These are phyloP conservation scores for Luperina testacea DNA, from an alignment of 2,888 invertebrate genomes.

Conservation along the genomic window DNA sequence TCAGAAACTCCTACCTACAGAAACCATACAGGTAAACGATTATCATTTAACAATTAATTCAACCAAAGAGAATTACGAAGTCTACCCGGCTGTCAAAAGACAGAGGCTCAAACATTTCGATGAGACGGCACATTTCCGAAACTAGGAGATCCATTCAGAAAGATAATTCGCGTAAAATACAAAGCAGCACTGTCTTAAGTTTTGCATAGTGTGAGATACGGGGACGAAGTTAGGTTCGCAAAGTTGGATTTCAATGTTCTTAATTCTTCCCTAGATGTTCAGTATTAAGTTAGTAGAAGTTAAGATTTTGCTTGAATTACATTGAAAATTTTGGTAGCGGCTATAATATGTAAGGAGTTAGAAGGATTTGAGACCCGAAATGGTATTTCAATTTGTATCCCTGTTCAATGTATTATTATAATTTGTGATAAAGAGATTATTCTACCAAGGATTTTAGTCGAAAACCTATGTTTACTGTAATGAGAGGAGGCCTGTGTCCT, in stretches of 20 bases:
- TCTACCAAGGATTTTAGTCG: neutral
- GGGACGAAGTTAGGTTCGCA: slow-evolving; percentile 55
- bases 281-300: slow-evolving; percentile 50
- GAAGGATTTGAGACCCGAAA: slow-evolving; percentile 16
- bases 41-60: slow-evolving; percentile 52
- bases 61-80: slow-evolving; percentile 48
- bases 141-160: slow-evolving; percentile 65
- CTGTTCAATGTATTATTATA: neutral
- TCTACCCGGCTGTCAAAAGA: slow-evolving; percentile 44
- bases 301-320: slow-evolving; percentile 43
- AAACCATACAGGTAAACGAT: slow-evolving; percentile 55
- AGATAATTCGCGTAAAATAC: slow-evolving; percentile 69
- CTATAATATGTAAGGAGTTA: slow-evolving; percentile 10
- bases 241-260: slow-evolving; percentile 61
- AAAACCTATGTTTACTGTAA: neutral
- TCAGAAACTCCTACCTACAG: neutral
- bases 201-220: slow-evolving; percentile 59
- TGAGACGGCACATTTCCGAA: slow-evolving; percentile 54
- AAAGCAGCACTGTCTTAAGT: slow-evolving; percentile 63
- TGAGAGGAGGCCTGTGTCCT: neutral
- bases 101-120: slow-evolving; percentile 49
- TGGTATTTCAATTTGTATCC: neutral
- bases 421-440: neutral
- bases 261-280: slow-evolving; percentile 53
- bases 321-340: slow-evolving; percentile 27